These are phyloP conservation scores for Xanthorhoe spadicearia DNA, from an alignment of 2,888 invertebrate genomes.

Conservation along the genomic window DNA sequence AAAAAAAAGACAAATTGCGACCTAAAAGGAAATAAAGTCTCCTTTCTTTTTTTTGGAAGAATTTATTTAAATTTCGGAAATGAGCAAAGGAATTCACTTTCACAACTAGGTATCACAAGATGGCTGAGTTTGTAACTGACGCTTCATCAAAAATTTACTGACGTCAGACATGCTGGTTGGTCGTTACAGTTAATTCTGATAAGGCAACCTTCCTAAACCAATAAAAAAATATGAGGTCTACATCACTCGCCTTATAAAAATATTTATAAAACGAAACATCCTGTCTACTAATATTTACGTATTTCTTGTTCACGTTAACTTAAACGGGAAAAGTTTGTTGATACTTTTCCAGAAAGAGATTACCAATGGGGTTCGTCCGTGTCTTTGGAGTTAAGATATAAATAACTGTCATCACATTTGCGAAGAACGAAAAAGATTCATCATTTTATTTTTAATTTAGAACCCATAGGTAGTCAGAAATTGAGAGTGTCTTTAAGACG, in stretches of 20 bases:
- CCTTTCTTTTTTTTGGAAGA: no score
- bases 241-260: slow-evolving; percentile 17
- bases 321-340: slow-evolving; percentile 36
- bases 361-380: slow-evolving; percentile 25
- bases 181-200: slow-evolving; percentile 1
- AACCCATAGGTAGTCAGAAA: no score
- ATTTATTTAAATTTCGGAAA: no score
- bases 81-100: neutral
- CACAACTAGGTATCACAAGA: no score
- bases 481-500: no score
- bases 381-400: slow-evolving; percentile 15
- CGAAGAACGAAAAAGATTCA: neutral
- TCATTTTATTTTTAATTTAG: neutral
- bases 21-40: neutral
- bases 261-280: slow-evolving; percentile 24
- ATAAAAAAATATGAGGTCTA: slow-evolving; percentile 2
- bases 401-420: neutral
- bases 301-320: slow-evolving; percentile 34
- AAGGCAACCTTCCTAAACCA: slow-evolving; percentile 12
- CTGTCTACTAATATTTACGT: slow-evolving; percentile 32
- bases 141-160: neutral
- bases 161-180: neutral
- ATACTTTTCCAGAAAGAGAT: slow-evolving; percentile 35
- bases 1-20: no score
- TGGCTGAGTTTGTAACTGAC: no score